These are phyloP conservation scores for Cecropterus lyciades DNA, from an alignment of 1,140 invertebrate genomes.

Conservation along the genomic window DNA sequence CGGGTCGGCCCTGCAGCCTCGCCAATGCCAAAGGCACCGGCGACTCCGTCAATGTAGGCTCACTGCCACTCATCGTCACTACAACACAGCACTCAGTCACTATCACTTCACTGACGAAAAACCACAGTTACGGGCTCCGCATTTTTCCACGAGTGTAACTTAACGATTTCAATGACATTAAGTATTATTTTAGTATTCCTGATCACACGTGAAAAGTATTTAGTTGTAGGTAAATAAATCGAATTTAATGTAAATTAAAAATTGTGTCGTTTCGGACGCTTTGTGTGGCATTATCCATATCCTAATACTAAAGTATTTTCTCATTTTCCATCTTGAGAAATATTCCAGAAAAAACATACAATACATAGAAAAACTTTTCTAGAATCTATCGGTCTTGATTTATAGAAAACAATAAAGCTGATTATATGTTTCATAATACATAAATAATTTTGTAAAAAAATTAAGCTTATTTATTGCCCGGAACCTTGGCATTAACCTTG, in stretches of 20 bases:
- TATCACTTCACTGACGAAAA: constrained; percentile 50
- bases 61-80: constrained; percentile 69
- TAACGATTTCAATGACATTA: constrained; percentile 36
- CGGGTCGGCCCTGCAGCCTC: constrained; percentile 63
- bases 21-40: constrained; percentile 76
- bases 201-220: constrained; percentile 1
- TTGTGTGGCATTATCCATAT: too few species aligned
- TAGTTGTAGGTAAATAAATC: constrained; percentile 9
- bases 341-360: too few species aligned
- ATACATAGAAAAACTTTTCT: too few species aligned
- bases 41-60: constrained; percentile 74
- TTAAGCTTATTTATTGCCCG: neutral
- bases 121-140: constrained; percentile 45
- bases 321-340: too few species aligned
- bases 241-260: neutral
- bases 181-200: constrained; percentile 42
- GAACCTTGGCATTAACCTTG: constrained; percentile 31
- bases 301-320: too few species aligned
- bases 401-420: constrained; percentile 3
- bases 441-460: neutral
- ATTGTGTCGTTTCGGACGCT: too few species aligned
- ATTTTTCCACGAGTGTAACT: constrained; percentile 46
- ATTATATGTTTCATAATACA: neutral
- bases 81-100: constrained; percentile 40
- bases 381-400: too few species aligned